Evolutionary conservation across 1,140 invertebrate genomes (phyloP), one percentile per base, ranked within the genome.

Genomic region (Drosophila parvula): DNA sequence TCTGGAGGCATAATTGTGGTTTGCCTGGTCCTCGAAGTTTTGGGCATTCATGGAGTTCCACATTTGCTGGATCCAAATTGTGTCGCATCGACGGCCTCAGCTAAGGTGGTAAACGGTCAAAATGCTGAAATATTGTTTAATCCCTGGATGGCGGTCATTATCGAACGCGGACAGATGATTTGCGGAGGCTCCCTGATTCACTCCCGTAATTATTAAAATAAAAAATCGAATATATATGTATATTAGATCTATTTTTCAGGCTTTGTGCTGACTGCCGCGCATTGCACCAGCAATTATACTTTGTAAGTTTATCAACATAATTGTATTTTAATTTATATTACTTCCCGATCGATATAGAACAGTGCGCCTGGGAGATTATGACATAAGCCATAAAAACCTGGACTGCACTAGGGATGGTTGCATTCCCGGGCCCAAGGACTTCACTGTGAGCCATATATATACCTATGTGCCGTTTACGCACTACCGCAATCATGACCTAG

Each of bases 121-220:
- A 38, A 55, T 55, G 51, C 51, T 0, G 34, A 38, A 0, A 55
- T 55, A 22, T n/a, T 55, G 18, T 38, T 22, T 8, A 55, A 38
- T 38, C 51, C 51, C 18, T 55, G 51, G 51, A 55, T 55, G 51
- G 51, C 51, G 8, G 1, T 38, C 0, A 38, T 55, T 27, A 22
- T 55, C 3, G 51, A 55, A 4, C 34, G 51, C 32, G 51, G 51
- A 0, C 8, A 6, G 2, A 38, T 38, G 32, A 38, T 27, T 9
- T 55, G 51, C 34, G 51, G 51, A n/a, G 51, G 51, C 12, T 55
- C 51, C 5, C 12, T 55, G 32, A 55, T 55, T 10, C 51, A 55
- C 34, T 55, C 51, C 10, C 51, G 51, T 55, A 22, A 55, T 9
- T 22, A 53, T 36, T 36, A 36, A 3, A 14, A 36, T 14, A 53